Conservation (phyloP, 2,797 vertebrate species). For the Sebastes cheni region DNA sequence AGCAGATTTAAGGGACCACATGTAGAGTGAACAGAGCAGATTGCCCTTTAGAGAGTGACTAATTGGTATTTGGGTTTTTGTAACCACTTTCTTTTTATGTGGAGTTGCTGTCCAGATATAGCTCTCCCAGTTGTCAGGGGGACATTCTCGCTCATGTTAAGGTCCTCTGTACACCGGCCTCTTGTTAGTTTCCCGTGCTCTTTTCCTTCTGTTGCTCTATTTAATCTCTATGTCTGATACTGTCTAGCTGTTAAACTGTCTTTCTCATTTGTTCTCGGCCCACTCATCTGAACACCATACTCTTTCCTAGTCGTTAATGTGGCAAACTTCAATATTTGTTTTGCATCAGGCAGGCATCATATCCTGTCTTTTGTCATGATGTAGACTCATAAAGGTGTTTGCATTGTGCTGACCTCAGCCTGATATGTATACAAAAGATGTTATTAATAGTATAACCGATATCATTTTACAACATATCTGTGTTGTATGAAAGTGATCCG, state of each 20-base stretch:
- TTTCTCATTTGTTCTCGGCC: constrained; percentile 3
- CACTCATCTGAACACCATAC: background rate
- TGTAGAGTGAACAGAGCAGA: constrained; percentile 14
- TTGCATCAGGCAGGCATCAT: background rate
- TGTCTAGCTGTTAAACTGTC: background rate
- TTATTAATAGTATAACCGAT: background rate
- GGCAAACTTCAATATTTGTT: constrained; percentile 44
- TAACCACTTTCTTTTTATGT: constrained; percentile 57
- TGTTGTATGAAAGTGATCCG: background rate
- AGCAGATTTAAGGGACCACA: background rate
- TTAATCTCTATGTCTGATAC: constrained; percentile 11
- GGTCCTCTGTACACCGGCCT: constrained; percentile 2
- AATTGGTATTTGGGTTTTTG: constrained; percentile 50
- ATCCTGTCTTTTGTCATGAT: constrained; percentile 37
- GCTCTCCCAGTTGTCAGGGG: constrained; percentile 70
- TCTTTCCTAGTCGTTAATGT: background rate
- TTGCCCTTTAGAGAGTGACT: constrained; percentile 21
- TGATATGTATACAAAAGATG: background rate
- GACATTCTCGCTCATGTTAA: constrained; percentile 55
- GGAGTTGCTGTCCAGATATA: constrained; percentile 61
- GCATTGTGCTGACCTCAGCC: background rate
- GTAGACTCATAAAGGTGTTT: constrained; percentile 13
- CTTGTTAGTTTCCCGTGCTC: constrained; percentile 29
- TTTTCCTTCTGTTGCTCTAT: background rate
- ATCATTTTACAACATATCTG: background rate